These are phyloP conservation scores for Columba livia DNA, from an alignment of 2,113 vertebrate species.

Conservation along the genomic window DNA sequence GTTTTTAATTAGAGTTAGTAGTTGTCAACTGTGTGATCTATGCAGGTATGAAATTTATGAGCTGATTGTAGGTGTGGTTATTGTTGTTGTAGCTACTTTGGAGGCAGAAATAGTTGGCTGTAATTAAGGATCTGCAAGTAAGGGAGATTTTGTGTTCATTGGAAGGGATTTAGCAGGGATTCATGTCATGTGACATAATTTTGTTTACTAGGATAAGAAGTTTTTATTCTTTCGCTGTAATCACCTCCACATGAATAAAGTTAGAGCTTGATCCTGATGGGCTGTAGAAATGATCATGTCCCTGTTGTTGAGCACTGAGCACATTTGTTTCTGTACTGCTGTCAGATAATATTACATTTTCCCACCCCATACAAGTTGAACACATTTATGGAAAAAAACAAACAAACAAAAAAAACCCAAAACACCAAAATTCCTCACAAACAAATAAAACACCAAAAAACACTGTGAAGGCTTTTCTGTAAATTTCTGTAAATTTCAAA, in stretches of 20 bases:
- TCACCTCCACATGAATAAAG: neutral
- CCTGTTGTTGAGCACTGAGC: neutral
- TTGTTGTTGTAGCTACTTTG: constrained; percentile 16
- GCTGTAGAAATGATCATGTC: neutral
- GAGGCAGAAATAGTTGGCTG: neutral
- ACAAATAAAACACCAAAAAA: too few relatives aligned
- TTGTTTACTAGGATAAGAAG: constrained; percentile 11
- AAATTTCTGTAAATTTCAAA: neutral
- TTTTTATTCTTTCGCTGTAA: constrained; percentile 28
- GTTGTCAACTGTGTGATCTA: constrained; percentile 18
- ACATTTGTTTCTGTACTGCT: neutral
- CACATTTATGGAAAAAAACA: neutral
- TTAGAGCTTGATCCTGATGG: neutral
- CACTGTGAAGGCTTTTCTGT: neutral
- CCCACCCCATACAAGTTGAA: neutral
- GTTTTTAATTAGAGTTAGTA: constrained; percentile 60
- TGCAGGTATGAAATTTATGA: neutral
- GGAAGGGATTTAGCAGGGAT: neutral
- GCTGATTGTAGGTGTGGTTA: neutral
- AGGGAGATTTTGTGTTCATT: neutral
- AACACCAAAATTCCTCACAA: too few relatives aligned
- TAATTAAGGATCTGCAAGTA: constrained; percentile 9
- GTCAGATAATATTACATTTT: neutral
- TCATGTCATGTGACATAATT: constrained; percentile 12
- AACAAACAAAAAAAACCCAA: too few relatives aligned